Base-by-base conservation (phyloP, 2,113 vertebrate genomes). In the Pyxicephalus adspersus region DNA sequence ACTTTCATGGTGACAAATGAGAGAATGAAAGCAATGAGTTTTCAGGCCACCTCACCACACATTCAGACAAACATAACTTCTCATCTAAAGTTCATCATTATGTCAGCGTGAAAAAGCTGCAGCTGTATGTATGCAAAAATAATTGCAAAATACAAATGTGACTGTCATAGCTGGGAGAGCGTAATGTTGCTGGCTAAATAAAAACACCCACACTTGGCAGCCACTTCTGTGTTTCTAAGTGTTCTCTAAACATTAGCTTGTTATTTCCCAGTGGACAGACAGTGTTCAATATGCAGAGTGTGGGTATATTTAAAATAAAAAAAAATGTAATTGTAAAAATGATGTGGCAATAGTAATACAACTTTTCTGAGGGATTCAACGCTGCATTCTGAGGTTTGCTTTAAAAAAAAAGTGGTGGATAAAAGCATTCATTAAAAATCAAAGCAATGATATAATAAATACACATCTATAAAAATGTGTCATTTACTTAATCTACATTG, bases 211-310 rank as follows among this genome's bases (percentile, higher is more conserved):
- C 66, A 80, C 77, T 80, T 70, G 65, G 77, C 65, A 60, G 31
- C 54, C 52, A 80, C 65, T 34, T 50, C 65, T 45, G 29, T 78
- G 64, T 70, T 80, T 80, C 3, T 70, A 79, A 68, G 54, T 25
- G 23, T 80, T 80, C 65, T 60, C 64, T 70, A 61, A 61, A 68
- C 54, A 79, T 68, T 58, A 50, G 65, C 31, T 60, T 50, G 65
- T 80, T 80, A 80, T 80, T 70, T 80, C 77, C 65, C 77, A 70
- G 77, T 29, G 55, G 77, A 80, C 65, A 80, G 31, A 57, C 67
- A 80, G 51, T 70, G 65, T 61, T 80, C 65, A 70, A 45, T 80
- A 70, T 80, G 77, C 65, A 80, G 20, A 50, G 77, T 70, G 70
- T 54, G 34, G 65, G 31, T 61, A 80, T 51, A 51, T 70, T 45